These are phyloP conservation scores for Pseudeuparius sepicola DNA, from an alignment of 2,888 invertebrate genomes.

Conservation along the genomic window DNA sequence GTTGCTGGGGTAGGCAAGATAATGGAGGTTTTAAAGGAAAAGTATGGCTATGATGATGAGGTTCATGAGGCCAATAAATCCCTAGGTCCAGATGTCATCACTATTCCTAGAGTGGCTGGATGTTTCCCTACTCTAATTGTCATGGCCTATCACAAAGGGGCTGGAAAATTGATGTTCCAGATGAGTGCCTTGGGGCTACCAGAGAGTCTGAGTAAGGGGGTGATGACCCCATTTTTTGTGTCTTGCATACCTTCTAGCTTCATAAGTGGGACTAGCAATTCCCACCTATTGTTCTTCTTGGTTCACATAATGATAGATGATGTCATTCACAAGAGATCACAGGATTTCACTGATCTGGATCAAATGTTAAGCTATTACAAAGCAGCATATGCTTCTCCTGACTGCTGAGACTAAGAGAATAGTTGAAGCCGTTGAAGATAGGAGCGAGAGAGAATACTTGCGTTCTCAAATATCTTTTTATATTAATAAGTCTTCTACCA, in stretches of 20 bases:
- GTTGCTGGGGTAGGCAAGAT: background rate
- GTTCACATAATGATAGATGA: background rate
- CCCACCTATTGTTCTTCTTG: constrained; percentile 2
- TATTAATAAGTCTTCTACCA: no score
- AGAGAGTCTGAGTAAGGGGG: background rate
- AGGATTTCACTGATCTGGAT: background rate
- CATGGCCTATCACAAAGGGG: background rate
- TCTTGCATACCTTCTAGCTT: background rate
- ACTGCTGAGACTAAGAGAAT: no score
- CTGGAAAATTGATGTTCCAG: constrained; percentile 1
- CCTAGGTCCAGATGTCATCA: background rate
- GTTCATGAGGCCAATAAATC: background rate
- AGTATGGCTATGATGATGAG: background rate
- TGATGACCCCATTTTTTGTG: background rate
- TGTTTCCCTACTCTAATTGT: constrained; percentile 1
- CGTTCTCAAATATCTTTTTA: no score
- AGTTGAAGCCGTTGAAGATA: no score
- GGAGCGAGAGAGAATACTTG: no score
- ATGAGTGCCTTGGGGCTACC: background rate
- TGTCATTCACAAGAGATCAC: background rate
- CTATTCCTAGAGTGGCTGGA: constrained; percentile 2
- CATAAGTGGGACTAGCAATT: background rate
- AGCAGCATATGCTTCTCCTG: no score
- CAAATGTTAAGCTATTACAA: no score
- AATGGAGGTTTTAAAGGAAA: background rate